Evolutionary conservation across 2,113 vertebrate genomes (phyloP).

Genomic region (Sinocyclocheilus rhinocerous): DNA sequence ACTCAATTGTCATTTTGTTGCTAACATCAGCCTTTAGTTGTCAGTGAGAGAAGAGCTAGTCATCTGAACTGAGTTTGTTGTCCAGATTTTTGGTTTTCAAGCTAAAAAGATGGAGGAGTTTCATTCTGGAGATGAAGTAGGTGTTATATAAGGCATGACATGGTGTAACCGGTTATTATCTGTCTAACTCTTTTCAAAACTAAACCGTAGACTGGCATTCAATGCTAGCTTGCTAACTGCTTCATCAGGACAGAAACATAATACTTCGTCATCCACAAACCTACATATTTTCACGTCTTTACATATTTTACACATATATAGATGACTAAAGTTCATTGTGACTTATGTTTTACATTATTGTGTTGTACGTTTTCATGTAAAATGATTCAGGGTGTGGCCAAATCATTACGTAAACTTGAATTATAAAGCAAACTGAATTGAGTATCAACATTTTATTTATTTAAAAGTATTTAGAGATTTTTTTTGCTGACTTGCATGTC

Average conservation of each 20-base stretch:
- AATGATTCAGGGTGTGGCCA: slow-evolving; percentile 50
- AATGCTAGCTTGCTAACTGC: slow-evolving; percentile 30
- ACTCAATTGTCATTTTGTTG: not conserved
- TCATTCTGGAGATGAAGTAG: slow-evolving; percentile 70
- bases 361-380: not conserved
- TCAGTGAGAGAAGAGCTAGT: slow-evolving; percentile 15
- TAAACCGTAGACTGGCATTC: not conserved
- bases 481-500: not conserved
- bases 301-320: not conserved
- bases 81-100: not conserved
- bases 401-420: not conserved
- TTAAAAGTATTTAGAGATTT: not conserved
- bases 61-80: not conserved
- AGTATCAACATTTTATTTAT: not conserved
- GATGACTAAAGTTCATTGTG: not conserved
- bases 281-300: not conserved
- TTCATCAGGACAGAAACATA: not conserved
- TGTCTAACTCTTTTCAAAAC: not conserved
- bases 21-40: not conserved
- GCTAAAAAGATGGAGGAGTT: slow-evolving; percentile 70
- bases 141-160: not conserved
- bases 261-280: not conserved
- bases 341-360: not conserved
- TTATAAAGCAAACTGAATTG: not conserved
- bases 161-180: not conserved